These are phyloP conservation scores for Parambassis ranga DNA, from an alignment of 2,797 vertebrate genomes.

Conservation along the genomic window DNA sequence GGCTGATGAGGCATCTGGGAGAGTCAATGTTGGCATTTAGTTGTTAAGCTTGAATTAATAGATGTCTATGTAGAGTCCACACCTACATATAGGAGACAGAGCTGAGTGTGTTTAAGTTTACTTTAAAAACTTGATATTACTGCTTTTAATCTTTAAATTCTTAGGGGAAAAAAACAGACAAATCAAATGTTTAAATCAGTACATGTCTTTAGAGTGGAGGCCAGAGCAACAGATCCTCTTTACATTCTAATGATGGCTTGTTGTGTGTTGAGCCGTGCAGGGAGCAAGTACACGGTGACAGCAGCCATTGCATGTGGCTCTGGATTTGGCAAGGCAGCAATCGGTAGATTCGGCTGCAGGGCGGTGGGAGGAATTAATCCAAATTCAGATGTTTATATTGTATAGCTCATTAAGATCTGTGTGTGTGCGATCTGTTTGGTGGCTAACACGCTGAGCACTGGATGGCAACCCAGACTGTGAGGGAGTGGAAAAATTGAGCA, in stretches of 20 bases:
- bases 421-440: constrained; percentile 30
- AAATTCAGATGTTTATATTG: constrained; percentile 31
- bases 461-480: not conserved
- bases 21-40: too few species aligned
- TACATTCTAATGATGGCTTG: constrained; percentile 9
- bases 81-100: too few species aligned
- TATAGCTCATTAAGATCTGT: constrained; percentile 50
- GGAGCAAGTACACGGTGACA: constrained; percentile 35
- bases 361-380: constrained; percentile 11
- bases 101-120: too few species aligned
- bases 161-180: too few species aligned
- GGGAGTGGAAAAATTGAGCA: not conserved
- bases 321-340: constrained; percentile 13
- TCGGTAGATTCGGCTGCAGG: not conserved
- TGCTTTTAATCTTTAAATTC: too few species aligned
- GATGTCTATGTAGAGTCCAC: too few species aligned
- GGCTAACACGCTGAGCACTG: not conserved
- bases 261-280: constrained; percentile 25
- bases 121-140: too few species aligned
- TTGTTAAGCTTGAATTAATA: too few species aligned
- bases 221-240: constrained; percentile 6
- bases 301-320: constrained; percentile 16
- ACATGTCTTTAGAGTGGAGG: too few species aligned
- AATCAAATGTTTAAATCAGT: too few species aligned
- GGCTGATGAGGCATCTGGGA: constrained; percentile 7